Base-by-base conservation (phyloP, 1,140 invertebrate species). In the Melipona quadrifasciata region DNA sequence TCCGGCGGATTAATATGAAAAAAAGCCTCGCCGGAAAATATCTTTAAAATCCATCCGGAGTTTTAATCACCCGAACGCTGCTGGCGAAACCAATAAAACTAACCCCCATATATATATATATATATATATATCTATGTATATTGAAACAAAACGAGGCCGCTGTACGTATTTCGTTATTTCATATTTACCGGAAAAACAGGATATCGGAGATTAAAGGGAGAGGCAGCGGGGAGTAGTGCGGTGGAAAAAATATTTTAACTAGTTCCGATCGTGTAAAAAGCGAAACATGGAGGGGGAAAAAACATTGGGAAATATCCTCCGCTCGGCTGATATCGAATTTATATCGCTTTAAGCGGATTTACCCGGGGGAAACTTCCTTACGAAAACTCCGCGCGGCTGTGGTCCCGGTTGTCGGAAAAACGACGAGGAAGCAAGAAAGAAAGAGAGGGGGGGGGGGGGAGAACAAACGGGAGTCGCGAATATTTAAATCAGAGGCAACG, bases 11-110 rank as follows among this genome's bases (percentile, higher is more conserved):
- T 58, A 14, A 39, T 27, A n/a, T 21, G 31, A 53, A 64, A 74
- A 74, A 73, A 74, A 47, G 14, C 24, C 65, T 55, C 21, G 1
- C 27, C 58, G 58, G 58, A 3, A 65, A 75, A 55, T 82, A 75
- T 75, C 80, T 65, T 65, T 79, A 12, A 65, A 82, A 65, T 75
- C 58, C 58, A 65, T 74, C 19, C 80, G 57, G 80, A 14, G 71
- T 65, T 81, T 81, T 74, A 81, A 81, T 74, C 70, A 74, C 39
- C 76, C 53, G 47, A 12, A 21, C 58, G 58, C 76, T 67, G 19
- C 80, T n/a, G 19, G 58, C 57, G 47, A 11, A 64, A 64, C 39
- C 55, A 64, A 74, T 73, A 73, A 72, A 81, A 73, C 70, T 64
- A 72, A 72, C 77, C 31, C 64, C 27, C n/a, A 47, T 57, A 19